phyloP scores from a whole-genome alignment of 2,888 invertebrate species.

The Pomacea canaliculata region DNA sequence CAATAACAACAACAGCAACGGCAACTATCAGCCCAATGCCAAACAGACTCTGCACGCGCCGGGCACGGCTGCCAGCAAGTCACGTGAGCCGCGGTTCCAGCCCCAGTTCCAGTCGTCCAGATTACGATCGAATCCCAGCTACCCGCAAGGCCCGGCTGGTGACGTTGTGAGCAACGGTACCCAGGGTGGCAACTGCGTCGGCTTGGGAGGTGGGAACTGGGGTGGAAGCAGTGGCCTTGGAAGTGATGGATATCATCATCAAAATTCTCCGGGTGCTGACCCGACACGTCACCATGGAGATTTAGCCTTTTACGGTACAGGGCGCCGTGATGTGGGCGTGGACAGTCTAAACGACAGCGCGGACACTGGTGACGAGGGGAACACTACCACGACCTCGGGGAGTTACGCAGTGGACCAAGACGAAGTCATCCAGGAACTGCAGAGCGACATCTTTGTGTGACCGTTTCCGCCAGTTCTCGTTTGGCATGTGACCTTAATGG shows the following conservation, averaged over 20 bases:
- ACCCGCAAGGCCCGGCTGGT: conserved; percentile 2
- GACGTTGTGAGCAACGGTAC: conserved; percentile 14
- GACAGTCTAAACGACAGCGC: conserved; percentile 34
- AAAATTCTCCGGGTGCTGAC: neutral
- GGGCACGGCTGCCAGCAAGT: neutral
- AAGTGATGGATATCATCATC: neutral
- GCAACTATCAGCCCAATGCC: neutral
- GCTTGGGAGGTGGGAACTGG: neutral
- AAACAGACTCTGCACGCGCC: neutral
- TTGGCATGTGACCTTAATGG: neutral
- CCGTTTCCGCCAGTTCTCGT: neutral
- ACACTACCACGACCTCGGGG: conserved; percentile 32
- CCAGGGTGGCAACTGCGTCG: neutral
- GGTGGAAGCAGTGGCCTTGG: neutral
- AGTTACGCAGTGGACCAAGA: conserved; percentile 34
- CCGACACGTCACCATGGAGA: neutral
- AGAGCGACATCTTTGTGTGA: conserved; percentile 32
- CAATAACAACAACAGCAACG: neutral
- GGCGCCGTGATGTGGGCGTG: conserved; percentile 1
- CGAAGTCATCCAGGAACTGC: conserved; percentile 22
- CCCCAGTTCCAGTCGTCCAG: conserved; percentile 10
- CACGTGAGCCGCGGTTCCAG: conserved; percentile 15
- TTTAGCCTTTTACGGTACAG: conserved; percentile 2
- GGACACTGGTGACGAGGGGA: conserved; percentile 28
- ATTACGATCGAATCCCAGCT: neutral